phyloP scores from a whole-genome alignment of 2,797 vertebrate species.

The Todus mexicanus region DNA sequence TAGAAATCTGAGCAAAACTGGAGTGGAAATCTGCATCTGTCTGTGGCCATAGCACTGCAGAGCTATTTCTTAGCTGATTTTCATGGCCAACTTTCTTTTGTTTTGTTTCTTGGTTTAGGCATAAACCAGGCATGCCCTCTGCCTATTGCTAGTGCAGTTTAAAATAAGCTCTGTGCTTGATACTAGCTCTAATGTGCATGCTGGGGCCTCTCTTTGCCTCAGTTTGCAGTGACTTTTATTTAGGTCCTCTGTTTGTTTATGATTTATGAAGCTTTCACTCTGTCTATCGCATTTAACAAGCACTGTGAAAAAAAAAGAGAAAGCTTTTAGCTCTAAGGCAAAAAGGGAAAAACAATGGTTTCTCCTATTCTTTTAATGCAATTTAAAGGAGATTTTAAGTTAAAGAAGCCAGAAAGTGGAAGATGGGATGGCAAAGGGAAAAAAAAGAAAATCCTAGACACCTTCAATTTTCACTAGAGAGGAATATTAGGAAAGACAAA shows the following conservation, averaged over 20 bases:
- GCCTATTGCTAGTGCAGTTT: not conserved
- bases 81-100: not conserved
- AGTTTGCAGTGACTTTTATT: slow-evolving; percentile 22
- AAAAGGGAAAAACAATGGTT: slow-evolving; percentile 43
- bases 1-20: not conserved
- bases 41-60: not conserved
- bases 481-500: slow-evolving; percentile 25
- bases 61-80: not conserved
- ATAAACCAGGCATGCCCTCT: not conserved
- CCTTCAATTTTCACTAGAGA: slow-evolving; percentile 31
- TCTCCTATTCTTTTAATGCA: slow-evolving; percentile 38
- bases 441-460: not conserved
- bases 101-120: not conserved
- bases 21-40: not conserved
- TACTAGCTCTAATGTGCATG: not conserved
- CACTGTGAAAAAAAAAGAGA: slow-evolving; percentile 50
- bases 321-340: slow-evolving; percentile 55
- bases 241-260: slow-evolving; percentile 61
- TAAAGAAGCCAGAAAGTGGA: slow-evolving; percentile 50
- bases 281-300: slow-evolving; percentile 51
- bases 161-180: not conserved
- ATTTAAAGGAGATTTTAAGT: slow-evolving; percentile 56
- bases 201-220: not conserved
- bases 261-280: slow-evolving; percentile 67
- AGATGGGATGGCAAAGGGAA: not conserved